These are phyloP conservation scores for Malurus melanocephalus DNA, from an alignment of 2,113 vertebrate genomes.

Conservation along the genomic window DNA sequence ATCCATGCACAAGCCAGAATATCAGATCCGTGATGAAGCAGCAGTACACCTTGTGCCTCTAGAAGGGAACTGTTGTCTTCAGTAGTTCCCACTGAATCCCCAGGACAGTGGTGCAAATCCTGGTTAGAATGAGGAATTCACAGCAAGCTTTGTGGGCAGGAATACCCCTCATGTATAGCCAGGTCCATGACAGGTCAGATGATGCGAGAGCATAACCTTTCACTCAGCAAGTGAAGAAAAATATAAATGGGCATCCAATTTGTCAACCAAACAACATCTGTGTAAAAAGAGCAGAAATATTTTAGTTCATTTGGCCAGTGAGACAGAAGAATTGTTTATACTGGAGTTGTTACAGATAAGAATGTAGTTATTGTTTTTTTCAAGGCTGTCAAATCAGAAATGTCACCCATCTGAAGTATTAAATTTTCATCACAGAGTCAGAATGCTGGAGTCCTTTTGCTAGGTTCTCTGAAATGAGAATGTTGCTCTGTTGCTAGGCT, in stretches of 20 bases:
- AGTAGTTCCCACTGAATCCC: background rate
- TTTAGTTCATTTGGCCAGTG: background rate
- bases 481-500: background rate
- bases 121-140: background rate
- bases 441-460: background rate
- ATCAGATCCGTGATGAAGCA: background rate
- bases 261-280: background rate
- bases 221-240: background rate
- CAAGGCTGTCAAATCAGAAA: background rate
- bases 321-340: background rate
- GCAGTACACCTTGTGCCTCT: background rate
- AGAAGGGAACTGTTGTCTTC: background rate
- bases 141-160: background rate
- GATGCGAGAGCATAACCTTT: background rate
- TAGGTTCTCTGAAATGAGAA: background rate
- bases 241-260: background rate
- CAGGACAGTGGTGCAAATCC: background rate
- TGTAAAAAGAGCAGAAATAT: background rate
- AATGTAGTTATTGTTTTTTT: background rate
- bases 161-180: accelerated
- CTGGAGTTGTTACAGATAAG: background rate
- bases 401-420: background rate
- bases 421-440: background rate
- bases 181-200: background rate
- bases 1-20: background rate